Percentiles rank a stretch among this genome's conserved stretches.
These are phyloP conservation scores for Parapsyche elsis DNA, from an alignment of 1,140 invertebrate genomes.

Conservation along the genomic window DNA sequence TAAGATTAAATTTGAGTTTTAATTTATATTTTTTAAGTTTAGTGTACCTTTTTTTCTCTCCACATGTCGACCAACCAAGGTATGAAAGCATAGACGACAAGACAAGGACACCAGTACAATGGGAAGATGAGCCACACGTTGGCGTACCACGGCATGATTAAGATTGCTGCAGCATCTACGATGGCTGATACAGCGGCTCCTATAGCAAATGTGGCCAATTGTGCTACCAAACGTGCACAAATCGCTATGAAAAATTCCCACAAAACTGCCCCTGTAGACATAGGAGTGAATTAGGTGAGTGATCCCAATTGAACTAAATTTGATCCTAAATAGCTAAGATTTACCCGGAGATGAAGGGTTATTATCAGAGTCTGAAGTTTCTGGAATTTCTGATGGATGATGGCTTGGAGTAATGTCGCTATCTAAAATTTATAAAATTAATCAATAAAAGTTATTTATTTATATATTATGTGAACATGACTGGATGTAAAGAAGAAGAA, in stretches of 20 bases:
- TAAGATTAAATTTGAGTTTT: background rate
- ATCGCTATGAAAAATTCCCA: constrained; percentile 39
- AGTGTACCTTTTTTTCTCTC: constrained; percentile 47
- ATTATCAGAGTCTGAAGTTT: too few relatives aligned
- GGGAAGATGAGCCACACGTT: constrained; percentile 53
- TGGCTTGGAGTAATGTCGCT: too few relatives aligned
- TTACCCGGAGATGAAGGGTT: too few relatives aligned
- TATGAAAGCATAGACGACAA: constrained; percentile 31
- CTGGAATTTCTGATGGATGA: too few relatives aligned
- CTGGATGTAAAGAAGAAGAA: too few relatives aligned
- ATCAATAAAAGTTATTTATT: too few relatives aligned
- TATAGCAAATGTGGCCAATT: constrained; percentile 32
- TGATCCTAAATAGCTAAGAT: too few relatives aligned
- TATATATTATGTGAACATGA: too few relatives aligned
- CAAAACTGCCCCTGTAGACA: background rate
- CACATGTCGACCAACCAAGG: constrained; percentile 45
- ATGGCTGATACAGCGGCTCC: constrained; percentile 37
- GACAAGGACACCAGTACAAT: constrained; percentile 52
- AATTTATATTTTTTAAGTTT: background rate
- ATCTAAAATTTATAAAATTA: too few relatives aligned
- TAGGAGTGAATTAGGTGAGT: too few relatives aligned
- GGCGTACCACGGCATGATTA: constrained; percentile 51
- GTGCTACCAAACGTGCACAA: constrained; percentile 33
- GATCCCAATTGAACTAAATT: too few relatives aligned
- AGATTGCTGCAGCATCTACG: constrained; percentile 36